phyloP scores from a whole-genome alignment of 2,888 invertebrate species.

The Andrena minutula region DNA sequence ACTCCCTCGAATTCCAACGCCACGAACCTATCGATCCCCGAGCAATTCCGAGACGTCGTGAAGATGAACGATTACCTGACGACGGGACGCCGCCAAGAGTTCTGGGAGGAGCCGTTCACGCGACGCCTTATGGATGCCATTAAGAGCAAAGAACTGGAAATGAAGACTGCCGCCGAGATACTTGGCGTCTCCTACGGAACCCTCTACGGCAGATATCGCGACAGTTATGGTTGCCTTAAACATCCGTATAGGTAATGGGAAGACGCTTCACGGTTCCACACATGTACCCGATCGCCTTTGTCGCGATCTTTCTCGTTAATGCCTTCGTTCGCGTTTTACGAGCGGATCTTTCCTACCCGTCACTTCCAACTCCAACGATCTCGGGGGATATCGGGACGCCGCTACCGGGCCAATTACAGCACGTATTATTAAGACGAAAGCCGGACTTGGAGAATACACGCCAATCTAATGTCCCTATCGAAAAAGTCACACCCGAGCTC shows the following conservation, averaged over 20 bases:
- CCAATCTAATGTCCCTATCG: neutral
- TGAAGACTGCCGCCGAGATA: conserved; percentile 96
- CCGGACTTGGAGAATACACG: neutral
- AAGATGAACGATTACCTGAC: conserved; percentile 95
- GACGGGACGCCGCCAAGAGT: conserved; percentile 94
- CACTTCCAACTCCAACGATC: conserved; percentile 2
- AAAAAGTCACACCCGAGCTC: neutral
- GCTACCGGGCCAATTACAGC: neutral
- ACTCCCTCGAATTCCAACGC: conserved; percentile 82
- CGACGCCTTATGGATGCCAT: conserved; percentile 96
- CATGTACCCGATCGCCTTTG: conserved; percentile 33
- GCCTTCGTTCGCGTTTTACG: conserved; percentile 23
- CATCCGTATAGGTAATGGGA: conserved; percentile 91
- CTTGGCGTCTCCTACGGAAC: conserved; percentile 96
- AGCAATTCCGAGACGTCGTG: conserved; percentile 89
- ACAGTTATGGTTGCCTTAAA: conserved; percentile 95
- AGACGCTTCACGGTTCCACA: conserved; percentile 9
- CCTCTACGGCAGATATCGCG: conserved; percentile 94
- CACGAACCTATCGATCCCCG: conserved; percentile 82
- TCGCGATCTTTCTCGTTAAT: conserved; percentile 19
- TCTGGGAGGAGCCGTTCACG: conserved; percentile 97
- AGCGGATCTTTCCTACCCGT: neutral
- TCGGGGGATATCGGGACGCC: neutral
- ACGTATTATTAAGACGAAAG: neutral
- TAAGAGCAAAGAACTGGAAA: conserved; percentile 95